These are phyloP conservation scores for Brachyalestes nurse DNA, from an alignment of 2,797 vertebrate genomes.

Conservation along the genomic window DNA sequence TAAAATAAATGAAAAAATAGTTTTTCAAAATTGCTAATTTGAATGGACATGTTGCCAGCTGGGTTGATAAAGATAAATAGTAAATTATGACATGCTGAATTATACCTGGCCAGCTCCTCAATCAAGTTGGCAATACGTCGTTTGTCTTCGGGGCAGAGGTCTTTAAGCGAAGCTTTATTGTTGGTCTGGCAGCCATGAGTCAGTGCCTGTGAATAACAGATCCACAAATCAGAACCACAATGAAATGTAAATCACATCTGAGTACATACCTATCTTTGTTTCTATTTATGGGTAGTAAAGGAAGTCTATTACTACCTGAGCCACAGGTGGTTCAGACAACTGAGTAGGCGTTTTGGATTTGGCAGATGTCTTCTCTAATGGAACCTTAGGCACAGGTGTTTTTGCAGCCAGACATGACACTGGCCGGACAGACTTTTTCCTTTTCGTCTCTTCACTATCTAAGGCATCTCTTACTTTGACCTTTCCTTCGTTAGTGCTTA, in stretches of 20 bases:
- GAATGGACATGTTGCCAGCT: neutral
- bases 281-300: neutral
- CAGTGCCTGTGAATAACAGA: conserved; percentile 69
- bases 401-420: conserved; percentile 39
- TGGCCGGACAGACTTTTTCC: conserved; percentile 51
- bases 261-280: no score
- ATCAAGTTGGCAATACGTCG: conserved; percentile 95
- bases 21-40: neutral
- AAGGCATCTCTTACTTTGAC: conserved; percentile 29
- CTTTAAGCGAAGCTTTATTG: conserved; percentile 88
- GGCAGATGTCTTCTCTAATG: conserved; percentile 34
- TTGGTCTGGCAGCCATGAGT: conserved; percentile 66
- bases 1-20: neutral
- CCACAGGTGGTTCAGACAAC: conserved; percentile 9
- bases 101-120: conserved; percentile 94
- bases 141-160: conserved; percentile 98
- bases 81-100: neutral
- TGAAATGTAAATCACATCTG: no score
- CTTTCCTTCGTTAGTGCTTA: conserved; percentile 51
- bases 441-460: conserved; percentile 6
- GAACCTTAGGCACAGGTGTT: conserved; percentile 35
- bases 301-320: conserved; percentile 61
- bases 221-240: neutral
- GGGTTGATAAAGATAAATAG: neutral
- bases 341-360: conserved; percentile 29